Evolutionary conservation across 2,888 invertebrate genomes (phyloP), one percentile per base, ranked within the genome.

Genomic region (Thysanoteuthis rhombus): DNA sequence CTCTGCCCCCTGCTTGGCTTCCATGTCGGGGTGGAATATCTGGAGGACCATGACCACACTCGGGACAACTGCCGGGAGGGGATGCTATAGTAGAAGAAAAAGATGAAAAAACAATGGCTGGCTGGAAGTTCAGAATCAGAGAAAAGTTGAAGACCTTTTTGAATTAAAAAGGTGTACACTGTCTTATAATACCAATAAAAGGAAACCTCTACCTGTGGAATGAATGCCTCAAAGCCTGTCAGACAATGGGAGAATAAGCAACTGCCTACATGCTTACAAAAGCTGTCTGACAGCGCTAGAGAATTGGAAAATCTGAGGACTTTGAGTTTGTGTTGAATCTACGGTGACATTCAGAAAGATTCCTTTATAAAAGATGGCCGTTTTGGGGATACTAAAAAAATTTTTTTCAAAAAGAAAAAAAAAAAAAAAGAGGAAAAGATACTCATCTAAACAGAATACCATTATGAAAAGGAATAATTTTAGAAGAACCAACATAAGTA

Each of bases 21-120:
- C 92, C 92, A 42, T 92, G 92, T n/a, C 92, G 92, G 42, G 40
- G 92, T 39, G 93, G 93, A 39, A 93, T n/a, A 39, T 93, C 93
- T 36, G 93, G 38, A 12, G n/a, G 36, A 47, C 93, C 93, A 93
- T 93, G 93, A 52, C 47, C 93, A 93, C 93, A 93, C 38, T 58
- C 93, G 5, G 52, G 93, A 93, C 93, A 93, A 38, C 93, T 58
- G 39, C n/a, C 38, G 52, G 45, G 45, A 47, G 93, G 93, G 39
- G 93, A 52, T 36, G 58, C 45, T 45, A 45, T 38, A 47, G 92
- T 22, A 52, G 52, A 92, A 91, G 25, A 91, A 91, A 75, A 91
- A 10, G 22, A 28, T 22, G 5, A 28, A 90, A 40, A 40, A 32
- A 42, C n/a, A 42, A 40, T 25, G 42, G 36, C n/a, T 40, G 42